A percentile compares a stretch with the other conserved stretches of the same genome.
phyloP scores from a whole-genome alignment of 2,113 vertebrate species.

The Hippopotamus amphibius region DNA sequence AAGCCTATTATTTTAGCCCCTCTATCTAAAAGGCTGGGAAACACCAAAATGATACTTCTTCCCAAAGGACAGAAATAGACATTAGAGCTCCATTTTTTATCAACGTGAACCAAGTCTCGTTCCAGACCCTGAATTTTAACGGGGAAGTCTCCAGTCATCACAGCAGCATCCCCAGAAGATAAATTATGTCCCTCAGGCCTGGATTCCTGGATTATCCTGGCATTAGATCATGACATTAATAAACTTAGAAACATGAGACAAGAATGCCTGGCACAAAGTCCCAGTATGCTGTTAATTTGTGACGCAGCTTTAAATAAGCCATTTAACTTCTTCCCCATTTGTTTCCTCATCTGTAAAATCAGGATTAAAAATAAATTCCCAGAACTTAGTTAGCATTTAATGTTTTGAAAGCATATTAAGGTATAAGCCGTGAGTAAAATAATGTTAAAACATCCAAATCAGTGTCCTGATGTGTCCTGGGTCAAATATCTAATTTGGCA shows the following conservation, averaged over 20 bases:
- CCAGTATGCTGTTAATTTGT: conserved; percentile 7
- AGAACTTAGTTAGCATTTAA: conserved; percentile 62
- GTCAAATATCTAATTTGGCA: conserved; percentile 60
- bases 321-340: conserved; percentile 62
- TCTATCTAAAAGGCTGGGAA: background rate
- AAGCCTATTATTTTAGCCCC: background rate
- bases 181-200: background rate
- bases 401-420: conserved; percentile 61
- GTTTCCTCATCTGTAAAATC: conserved; percentile 72
- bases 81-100: background rate
- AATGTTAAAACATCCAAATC: conserved; percentile 36
- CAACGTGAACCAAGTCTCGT: background rate
- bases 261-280: background rate
- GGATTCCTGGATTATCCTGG: background rate
- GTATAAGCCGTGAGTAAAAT: conserved; percentile 23
- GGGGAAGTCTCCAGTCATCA: background rate
- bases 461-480: background rate
- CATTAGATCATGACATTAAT: conserved; percentile 26
- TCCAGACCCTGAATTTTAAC: background rate
- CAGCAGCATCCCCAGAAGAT: background rate
- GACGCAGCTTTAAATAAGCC: conserved; percentile 65
- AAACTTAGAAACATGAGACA: conserved; percentile 33
- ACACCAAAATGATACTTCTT: background rate
- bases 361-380: conserved; percentile 69
- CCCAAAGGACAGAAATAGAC: conserved; percentile 1